phyloP scores from a whole-genome alignment of 1,140 invertebrate genomes.

The Drosophila persimilis region DNA sequence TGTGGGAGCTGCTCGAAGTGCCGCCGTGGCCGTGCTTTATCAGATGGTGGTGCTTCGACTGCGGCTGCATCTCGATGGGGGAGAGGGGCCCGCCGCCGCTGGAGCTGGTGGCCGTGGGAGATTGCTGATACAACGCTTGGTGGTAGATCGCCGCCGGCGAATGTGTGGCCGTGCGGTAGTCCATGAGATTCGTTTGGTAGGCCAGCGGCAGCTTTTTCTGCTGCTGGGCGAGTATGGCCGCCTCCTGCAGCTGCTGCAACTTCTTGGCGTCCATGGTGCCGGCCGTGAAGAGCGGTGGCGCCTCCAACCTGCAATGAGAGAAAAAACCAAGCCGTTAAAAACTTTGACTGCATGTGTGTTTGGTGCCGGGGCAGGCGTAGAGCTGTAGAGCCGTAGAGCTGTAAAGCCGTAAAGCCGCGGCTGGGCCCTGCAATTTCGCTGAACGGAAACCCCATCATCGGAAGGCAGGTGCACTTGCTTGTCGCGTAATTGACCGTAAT shows the following conservation, averaged over 20 bases:
- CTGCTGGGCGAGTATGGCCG: constrained; percentile 59
- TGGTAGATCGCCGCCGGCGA: constrained; percentile 71
- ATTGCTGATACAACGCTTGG: constrained; percentile 74
- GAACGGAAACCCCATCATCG: too few species aligned
- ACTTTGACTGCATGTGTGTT: constrained; percentile 2
- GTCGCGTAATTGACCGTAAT: constrained; percentile 70
- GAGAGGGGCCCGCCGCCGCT: constrained; percentile 66
- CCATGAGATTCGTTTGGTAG: constrained; percentile 73
- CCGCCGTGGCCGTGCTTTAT: constrained; percentile 61
- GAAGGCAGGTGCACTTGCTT: constrained; percentile 41
- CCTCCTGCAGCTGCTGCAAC: constrained; percentile 83
- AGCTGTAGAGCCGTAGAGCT: too few species aligned
- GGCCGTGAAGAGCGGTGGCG: constrained; percentile 86
- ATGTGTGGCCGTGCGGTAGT: constrained; percentile 74
- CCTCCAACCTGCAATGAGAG: constrained; percentile 87
- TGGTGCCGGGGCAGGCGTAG: too few species aligned
- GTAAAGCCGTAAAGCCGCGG: too few species aligned
- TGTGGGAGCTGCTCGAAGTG: constrained; percentile 75
- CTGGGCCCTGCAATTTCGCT: too few species aligned
- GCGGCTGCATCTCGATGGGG: constrained; percentile 79
- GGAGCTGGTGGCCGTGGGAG: constrained; percentile 70
- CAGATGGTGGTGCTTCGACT: constrained; percentile 70
- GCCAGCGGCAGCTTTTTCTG: constrained; percentile 83
- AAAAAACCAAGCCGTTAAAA: constrained; percentile 8
- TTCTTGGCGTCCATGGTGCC: constrained; percentile 89